Conservation (phyloP, 2,113 vertebrate genomes). For the Dasyprocta punctata region DNA sequence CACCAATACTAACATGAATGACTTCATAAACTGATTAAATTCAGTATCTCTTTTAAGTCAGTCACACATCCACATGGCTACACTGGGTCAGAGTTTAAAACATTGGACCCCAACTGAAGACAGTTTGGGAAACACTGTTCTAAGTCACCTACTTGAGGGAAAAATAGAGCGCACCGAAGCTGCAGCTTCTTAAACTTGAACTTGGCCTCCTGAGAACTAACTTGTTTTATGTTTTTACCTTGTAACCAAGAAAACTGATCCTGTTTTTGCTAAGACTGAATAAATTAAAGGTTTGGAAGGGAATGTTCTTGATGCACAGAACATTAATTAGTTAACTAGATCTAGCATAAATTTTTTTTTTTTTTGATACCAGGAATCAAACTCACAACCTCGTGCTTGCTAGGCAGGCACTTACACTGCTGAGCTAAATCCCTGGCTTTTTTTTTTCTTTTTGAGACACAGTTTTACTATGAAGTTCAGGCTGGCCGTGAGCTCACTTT, state of each 20-base stretch:
- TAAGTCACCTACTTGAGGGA: not conserved
- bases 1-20: not conserved
- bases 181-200: not conserved
- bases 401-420: too few species aligned
- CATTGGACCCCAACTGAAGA: not conserved
- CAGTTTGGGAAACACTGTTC: not conserved
- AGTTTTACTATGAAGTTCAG: too few species aligned
- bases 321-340: not conserved
- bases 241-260: not conserved
- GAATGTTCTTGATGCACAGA: not conserved
- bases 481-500: too few species aligned
- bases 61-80: not conserved
- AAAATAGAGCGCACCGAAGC: not conserved
- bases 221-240: not conserved
- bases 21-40: constrained; percentile 6
- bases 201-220: not conserved
- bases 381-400: too few species aligned
- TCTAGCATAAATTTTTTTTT: not conserved
- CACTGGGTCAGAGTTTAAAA: not conserved
- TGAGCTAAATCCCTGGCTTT: too few species aligned
- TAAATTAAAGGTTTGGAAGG: not conserved
- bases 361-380: too few species aligned
- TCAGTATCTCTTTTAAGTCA: not conserved
- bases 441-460: not conserved
- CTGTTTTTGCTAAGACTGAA: not conserved